Percentiles rank a stretch among this genome's conserved stretches.
These are phyloP conservation scores for Cyphomyrmex costatus DNA, from an alignment of 1,140 invertebrate genomes.

Conservation along the genomic window DNA sequence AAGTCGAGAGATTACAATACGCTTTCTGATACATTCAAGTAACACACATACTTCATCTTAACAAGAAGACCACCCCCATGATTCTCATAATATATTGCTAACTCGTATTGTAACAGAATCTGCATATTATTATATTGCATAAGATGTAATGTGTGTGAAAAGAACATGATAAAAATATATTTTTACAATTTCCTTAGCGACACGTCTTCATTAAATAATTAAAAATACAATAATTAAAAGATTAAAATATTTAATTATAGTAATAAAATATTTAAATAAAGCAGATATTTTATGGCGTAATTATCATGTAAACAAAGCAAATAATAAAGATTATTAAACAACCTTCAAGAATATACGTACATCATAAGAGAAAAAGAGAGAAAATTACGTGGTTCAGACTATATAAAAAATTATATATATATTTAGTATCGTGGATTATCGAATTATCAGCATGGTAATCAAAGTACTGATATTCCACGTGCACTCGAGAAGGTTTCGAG, in stretches of 20 bases:
- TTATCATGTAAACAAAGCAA: not conserved
- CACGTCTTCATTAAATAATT: not conserved
- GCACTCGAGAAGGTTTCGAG: conserved; percentile 59
- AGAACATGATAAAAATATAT: conserved; percentile 14
- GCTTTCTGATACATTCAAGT: conserved; percentile 28
- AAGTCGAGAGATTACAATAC: conserved; percentile 53
- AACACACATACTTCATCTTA: conserved; percentile 10
- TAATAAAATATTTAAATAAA: too few species aligned
- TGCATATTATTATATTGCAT: conserved; percentile 5
- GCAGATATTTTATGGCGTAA: too few species aligned
- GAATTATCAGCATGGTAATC: conserved; percentile 42
- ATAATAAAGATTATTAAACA: conserved; percentile 7
- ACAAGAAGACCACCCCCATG: conserved; percentile 27
- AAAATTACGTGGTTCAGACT: not conserved
- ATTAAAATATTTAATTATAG: not conserved
- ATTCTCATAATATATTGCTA: conserved; percentile 21
- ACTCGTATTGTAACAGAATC: not conserved
- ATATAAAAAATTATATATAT: not conserved
- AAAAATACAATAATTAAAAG: not conserved
- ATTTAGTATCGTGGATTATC: conserved; percentile 22
- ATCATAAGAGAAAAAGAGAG: not conserved
- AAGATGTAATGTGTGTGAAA: not conserved
- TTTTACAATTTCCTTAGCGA: not conserved
- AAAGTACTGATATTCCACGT: conserved; percentile 57
- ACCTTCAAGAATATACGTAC: not conserved